A percentile compares a stretch with the other conserved stretches of the same genome.
Evolutionary conservation across 2,113 vertebrate species (phyloP).

Genomic region (Perca schrenkii): DNA sequence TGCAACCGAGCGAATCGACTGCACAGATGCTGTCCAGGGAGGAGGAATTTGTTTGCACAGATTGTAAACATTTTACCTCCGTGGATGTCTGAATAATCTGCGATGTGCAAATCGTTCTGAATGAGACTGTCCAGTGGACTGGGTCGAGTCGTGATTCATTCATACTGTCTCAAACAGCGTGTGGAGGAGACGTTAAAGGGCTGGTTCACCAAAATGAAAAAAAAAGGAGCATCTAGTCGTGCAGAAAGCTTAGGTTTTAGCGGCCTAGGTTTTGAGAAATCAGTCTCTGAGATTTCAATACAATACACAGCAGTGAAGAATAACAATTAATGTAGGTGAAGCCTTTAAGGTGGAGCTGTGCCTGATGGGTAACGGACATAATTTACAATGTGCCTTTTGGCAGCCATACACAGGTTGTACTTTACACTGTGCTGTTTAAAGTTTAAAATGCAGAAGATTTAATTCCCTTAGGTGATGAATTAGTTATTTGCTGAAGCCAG

Average conservation of each 20-base stretch:
- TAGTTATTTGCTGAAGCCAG: constrained; percentile 9
- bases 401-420: not conserved
- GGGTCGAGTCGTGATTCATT: not conserved
- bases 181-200: not conserved
- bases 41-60: constrained; percentile 10
- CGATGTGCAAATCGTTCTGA: constrained; percentile 17
- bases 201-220: not conserved
- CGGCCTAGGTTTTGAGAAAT: not conserved
- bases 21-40: not conserved
- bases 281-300: not conserved
- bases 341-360: not conserved
- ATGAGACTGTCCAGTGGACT: not conserved
- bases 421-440: not conserved
- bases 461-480: not conserved
- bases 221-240: not conserved
- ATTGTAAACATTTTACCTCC: constrained; percentile 6
- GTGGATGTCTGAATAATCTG: constrained; percentile 14
- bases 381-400: not conserved
- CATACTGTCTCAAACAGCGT: not conserved
- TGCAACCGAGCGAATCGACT: constrained; percentile 12
- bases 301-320: too few relatives aligned
- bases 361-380: not conserved
- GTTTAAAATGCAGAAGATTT: constrained; percentile 12
- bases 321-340: not conserved
- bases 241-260: not conserved